Evolutionary conservation across 1,140 invertebrate species (phyloP), one percentile per base, ranked within the genome.

Genomic region (Diabrotica undecimpunctata): DNA sequence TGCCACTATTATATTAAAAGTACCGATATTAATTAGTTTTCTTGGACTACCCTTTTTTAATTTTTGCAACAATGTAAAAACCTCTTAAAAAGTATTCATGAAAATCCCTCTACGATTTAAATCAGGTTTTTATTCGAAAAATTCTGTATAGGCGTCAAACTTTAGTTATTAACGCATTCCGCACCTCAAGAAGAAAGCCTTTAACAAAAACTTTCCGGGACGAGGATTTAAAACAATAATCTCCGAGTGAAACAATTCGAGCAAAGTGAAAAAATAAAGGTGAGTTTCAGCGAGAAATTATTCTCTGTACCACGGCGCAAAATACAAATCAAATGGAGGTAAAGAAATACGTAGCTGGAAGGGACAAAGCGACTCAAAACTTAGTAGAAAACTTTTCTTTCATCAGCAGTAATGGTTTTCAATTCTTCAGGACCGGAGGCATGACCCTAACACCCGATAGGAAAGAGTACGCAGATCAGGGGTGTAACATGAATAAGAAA

Each of bases 391-490:
- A 77, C 75, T 76, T 78, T 77, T 76, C 74, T 77, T 78, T 77
- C 75, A 77, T 77, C 75, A 77, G 69, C 69, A 50, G 74, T 78
- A 78, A 77, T 77, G 77, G 75, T 76, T 78, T 78, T 77, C 75
- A 77, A 75, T 77, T 77, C 73, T 76, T 76, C 71, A 68, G 60
- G 70, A 69, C 73, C 74, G 63, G 66, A 67, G 74, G 74, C 75
- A 74, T 75, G 75, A 77, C 75, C 75, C 66, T 58, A 67, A 70
- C 67, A 71, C 69, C 65, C 38, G 52, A 25, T 38, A 14, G 51
- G 38, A 54, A 39, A 52, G 36, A 8, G 53, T 25, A 46, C n/a
- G 25, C 25, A 25, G 8, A 10, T 10, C 41, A 46, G 41, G 6
- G 41, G 41, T 46, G 41, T 4, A 46, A 46, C 41, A 6, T 46